Evolutionary conservation across 2,888 invertebrate species (phyloP).

Genomic region (Leptinotarsa juncta): DNA sequence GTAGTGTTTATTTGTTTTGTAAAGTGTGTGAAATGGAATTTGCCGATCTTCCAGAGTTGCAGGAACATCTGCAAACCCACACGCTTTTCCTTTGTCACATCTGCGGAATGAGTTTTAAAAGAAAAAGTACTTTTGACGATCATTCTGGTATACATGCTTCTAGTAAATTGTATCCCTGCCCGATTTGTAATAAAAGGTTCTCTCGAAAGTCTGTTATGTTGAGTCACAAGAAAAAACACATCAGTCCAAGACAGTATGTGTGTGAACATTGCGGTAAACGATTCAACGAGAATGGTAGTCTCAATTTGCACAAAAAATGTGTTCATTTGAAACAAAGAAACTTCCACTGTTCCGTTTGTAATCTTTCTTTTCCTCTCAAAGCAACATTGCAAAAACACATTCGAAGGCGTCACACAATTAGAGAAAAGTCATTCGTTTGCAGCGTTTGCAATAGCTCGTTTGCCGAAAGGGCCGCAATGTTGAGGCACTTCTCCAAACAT

Average conservation of each 20-base stretch:
- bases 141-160: constrained; percentile 10
- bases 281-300: constrained; percentile 17
- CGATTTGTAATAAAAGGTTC: constrained; percentile 15
- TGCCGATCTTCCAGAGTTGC: not conserved
- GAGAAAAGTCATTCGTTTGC: constrained; percentile 22
- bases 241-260: constrained; percentile 13
- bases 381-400: constrained; percentile 25
- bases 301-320: constrained; percentile 20
- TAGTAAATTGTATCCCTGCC: constrained; percentile 10
- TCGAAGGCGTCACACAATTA: constrained; percentile 15
- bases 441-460: constrained; percentile 20
- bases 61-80: constrained; percentile 2
- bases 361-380: constrained; percentile 25
- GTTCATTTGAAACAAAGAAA: constrained; percentile 11
- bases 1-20: not conserved
- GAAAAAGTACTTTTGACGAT: not conserved
- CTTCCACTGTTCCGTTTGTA: constrained; percentile 21
- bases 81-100: not conserved
- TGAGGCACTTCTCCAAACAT: not conserved
- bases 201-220: constrained; percentile 8
- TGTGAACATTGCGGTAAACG: constrained; percentile 24
- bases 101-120: constrained; percentile 5
- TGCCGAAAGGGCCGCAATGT: constrained; percentile 21
- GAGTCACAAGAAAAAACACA: constrained; percentile 19
- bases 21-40: not conserved